Conservation (phyloP, 2,797 vertebrate genomes). For the Tauraco hartlaubi region DNA sequence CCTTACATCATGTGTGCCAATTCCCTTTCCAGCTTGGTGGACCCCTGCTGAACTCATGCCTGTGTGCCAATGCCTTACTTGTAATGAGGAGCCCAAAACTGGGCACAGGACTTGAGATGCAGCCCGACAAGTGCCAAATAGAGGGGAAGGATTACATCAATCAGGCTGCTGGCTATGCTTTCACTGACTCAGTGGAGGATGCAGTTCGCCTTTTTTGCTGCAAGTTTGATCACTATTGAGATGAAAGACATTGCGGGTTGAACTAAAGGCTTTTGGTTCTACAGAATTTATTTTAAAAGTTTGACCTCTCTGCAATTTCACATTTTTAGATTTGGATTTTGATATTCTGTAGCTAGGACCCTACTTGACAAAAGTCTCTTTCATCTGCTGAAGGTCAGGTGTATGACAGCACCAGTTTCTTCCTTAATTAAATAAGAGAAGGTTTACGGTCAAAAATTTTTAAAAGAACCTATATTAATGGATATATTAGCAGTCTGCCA, state of each 20-base stretch:
- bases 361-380: neutral
- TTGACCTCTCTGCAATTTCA: neutral
- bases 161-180: neutral
- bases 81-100: neutral
- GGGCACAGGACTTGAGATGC: neutral
- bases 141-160: neutral
- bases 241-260: neutral
- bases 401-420: neutral
- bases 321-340: neutral
- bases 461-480: neutral
- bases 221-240: neutral
- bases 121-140: neutral
- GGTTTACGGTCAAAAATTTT: neutral
- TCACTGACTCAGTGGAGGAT: accelerated
- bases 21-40: neutral
- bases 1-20: neutral
- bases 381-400: neutral
- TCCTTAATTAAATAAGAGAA: neutral
- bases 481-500: neutral
- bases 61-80: neutral
- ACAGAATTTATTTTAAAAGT: neutral
- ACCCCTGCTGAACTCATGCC: neutral
- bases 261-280: neutral
- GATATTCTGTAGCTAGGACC: neutral
- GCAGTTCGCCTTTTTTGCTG: neutral